Evolutionary conservation across 2,797 vertebrate genomes (phyloP).

Genomic region (Tokudaia muenninki): DNA sequence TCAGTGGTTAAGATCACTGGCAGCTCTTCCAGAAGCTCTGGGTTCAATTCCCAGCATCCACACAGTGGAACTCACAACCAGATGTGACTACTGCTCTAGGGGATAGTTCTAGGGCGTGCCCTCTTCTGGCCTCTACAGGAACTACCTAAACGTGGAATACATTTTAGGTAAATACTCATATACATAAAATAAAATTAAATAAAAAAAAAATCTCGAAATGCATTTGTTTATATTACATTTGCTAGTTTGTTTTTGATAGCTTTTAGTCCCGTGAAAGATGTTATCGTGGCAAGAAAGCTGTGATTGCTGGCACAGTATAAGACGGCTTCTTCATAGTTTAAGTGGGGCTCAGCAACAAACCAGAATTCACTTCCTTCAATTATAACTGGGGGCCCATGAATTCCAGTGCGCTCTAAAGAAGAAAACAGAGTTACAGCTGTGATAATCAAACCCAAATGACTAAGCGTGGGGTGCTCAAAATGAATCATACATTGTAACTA

Average conservation of each 20-base stretch:
- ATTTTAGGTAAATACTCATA: background rate
- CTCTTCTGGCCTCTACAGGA: background rate
- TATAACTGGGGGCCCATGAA: constrained; percentile 91
- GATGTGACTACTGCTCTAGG: background rate
- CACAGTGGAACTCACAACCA: background rate
- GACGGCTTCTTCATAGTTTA: constrained; percentile 92
- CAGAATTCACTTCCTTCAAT: constrained; percentile 95
- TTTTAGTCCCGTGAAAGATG: constrained; percentile 84
- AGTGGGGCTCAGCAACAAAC: constrained; percentile 91
- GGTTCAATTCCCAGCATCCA: background rate
- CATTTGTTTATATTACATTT: constrained; percentile 85
- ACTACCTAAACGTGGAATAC: background rate
- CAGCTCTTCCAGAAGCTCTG: background rate
- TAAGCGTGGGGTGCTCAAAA: background rate
- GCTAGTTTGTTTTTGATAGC: constrained; percentile 89
- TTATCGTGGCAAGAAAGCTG: constrained; percentile 92
- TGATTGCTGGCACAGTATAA: constrained; percentile 91
- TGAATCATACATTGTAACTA: background rate
- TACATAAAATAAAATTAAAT: background rate
- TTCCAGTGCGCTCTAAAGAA: constrained; percentile 87
- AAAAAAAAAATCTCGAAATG: background rate
- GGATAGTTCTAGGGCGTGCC: background rate
- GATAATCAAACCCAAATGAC: background rate
- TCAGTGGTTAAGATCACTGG: background rate
- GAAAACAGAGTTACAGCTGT: constrained; percentile 39